Base-by-base conservation (phyloP, 2,113 vertebrate genomes). In the Narcine bancroftii region DNA sequence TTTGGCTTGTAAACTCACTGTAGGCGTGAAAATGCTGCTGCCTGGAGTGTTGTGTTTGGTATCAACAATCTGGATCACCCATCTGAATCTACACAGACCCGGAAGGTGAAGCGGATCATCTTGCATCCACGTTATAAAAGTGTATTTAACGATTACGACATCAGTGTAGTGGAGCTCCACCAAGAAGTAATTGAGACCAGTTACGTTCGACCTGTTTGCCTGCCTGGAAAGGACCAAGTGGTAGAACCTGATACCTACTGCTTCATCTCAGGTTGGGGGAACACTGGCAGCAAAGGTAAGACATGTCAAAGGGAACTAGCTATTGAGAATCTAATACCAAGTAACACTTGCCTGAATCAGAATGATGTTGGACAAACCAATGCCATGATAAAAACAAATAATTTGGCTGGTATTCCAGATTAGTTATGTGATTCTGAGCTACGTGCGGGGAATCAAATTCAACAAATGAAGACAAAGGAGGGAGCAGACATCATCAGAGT, bases 221-320 rank as follows among this genome's bases (percentile, higher is more conserved):
- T 99, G 11, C 98, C 98, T 4, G 94, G 94, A 69, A 93, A 53
- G 0, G 94, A 93, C 11, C 96, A 97, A 94, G 92, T 95, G 26
- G 96, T 97, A 1, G 94, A 93, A 29, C 95, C 97, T 0, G 97
- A 99, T 75, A 97, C 97, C 0, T 99, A 99, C 95, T 99, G 99
- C 93, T 98, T 97, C 94, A 99, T 99, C 96, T 98, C 98, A 0
- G 99, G 99, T 94, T 99, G 99, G 99, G 99, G 99, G 45, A 97
- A 99, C 95, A 98, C 97, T 96, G 98, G 98, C 92, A 97, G 97
- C 96, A 96, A 97, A 95, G 98, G 99, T 99, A 96, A 97, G 98
- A 73, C 10, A 60, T 5, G 11, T 36, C 33, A 87, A 60, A 36
- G 53, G 1, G 19, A 60, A 87, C 15, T 19, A 69, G 21, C 66